phyloP scores from a whole-genome alignment of 2,888 invertebrate genomes.

The Agonopterix subpropinquella region DNA sequence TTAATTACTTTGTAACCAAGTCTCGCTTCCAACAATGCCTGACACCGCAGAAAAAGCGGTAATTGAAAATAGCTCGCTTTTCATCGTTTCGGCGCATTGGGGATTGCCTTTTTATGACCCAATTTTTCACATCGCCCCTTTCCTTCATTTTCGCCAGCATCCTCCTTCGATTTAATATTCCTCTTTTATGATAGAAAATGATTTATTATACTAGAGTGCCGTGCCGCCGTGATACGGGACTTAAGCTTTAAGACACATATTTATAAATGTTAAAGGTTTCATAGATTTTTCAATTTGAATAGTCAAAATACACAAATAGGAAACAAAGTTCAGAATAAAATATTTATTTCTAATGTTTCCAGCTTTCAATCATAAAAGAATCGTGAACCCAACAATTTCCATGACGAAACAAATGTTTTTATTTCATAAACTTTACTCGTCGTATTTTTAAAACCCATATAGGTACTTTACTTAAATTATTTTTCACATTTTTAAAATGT shows the following conservation, averaged over 20 bases:
- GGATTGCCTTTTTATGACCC: constrained; percentile 60
- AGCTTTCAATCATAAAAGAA: too few relatives aligned
- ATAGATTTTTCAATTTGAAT: not conserved
- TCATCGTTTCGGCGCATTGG: constrained; percentile 46
- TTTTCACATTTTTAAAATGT: too few relatives aligned
- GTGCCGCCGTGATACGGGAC: constrained; percentile 37
- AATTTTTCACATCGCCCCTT: constrained; percentile 55
- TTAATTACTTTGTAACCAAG: constrained; percentile 9
- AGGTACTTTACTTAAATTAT: too few relatives aligned
- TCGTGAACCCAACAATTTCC: too few relatives aligned
- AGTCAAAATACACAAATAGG: too few relatives aligned
- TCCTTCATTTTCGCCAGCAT: constrained; percentile 45
- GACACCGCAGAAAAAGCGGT: constrained; percentile 21
- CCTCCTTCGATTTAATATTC: constrained; percentile 59
- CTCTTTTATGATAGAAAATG: constrained; percentile 54
- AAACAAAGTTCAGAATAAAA: too few relatives aligned
- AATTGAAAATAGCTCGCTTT: constrained; percentile 53
- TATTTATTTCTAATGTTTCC: too few relatives aligned
- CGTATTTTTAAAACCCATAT: too few relatives aligned
- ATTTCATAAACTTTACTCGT: too few relatives aligned
- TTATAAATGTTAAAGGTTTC: constrained; percentile 2
- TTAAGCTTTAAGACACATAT: constrained; percentile 27
- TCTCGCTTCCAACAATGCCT: constrained; percentile 4
- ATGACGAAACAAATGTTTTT: too few relatives aligned
- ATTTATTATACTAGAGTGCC: constrained; percentile 47